Conservation (phyloP, 1,140 invertebrate genomes). For the Drosophila sechellia region DNA sequence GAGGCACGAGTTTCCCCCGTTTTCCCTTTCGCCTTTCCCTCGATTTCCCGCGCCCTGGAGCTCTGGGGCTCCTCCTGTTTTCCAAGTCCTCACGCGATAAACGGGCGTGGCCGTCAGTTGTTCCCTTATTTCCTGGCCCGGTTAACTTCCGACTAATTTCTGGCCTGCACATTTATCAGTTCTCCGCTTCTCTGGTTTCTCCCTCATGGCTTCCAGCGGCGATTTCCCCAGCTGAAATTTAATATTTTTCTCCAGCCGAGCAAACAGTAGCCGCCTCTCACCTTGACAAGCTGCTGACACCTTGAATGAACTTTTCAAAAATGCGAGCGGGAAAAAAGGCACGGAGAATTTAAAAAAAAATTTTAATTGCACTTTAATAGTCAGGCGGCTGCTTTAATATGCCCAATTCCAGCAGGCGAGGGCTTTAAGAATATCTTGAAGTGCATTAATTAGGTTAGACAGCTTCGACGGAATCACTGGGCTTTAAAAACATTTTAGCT, state of each 20-base stretch:
- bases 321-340: constrained; percentile 24
- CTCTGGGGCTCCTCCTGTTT: constrained; percentile 5
- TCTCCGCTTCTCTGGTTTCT: constrained; percentile 59
- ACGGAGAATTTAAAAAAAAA: constrained; percentile 50
- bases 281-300: constrained; percentile 76
- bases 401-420: constrained; percentile 34
- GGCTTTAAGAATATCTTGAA: constrained; percentile 22
- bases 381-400: constrained; percentile 66
- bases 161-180: constrained; percentile 70
- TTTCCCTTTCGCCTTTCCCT: background rate
- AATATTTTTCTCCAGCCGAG: constrained; percentile 56
- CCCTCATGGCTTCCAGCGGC: background rate
- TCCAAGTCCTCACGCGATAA: constrained; percentile 59
- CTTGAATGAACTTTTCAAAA: constrained; percentile 69
- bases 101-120: constrained; percentile 64
- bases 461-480: constrained; percentile 14
- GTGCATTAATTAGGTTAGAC: constrained; percentile 49
- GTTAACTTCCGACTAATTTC: constrained; percentile 61
- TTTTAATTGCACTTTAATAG: constrained; percentile 81
- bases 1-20: constrained; percentile 19
- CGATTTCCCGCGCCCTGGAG: background rate
- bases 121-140: constrained; percentile 41
- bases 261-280: constrained; percentile 64
- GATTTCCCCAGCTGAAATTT: constrained; percentile 63
- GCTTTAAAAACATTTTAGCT: constrained; percentile 15